Evolutionary conservation across 2,888 invertebrate genomes (phyloP).

Genomic region (Ectobius pallidus): DNA sequence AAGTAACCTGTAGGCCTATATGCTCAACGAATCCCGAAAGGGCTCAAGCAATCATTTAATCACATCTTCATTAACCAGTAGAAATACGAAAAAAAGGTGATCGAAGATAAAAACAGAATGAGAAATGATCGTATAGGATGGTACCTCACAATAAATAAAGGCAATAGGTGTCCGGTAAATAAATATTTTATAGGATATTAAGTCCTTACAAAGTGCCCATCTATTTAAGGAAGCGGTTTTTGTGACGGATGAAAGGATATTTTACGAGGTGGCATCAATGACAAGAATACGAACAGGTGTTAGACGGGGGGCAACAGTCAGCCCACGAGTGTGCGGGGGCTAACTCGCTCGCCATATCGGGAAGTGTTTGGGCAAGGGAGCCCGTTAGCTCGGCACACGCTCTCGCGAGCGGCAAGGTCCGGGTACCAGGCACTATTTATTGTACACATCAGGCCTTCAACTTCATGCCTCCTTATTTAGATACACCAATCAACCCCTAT

Average conservation of each 20-base stretch:
- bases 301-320: not conserved
- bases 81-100: too few relatives aligned
- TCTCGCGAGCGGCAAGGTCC: not conserved
- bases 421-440: not conserved
- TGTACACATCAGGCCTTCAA: not conserved
- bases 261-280: slow-evolving; percentile 9
- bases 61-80: too few relatives aligned
- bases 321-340: not conserved
- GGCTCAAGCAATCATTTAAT: too few relatives aligned
- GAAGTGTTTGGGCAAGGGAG: not conserved
- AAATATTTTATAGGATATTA: too few relatives aligned
- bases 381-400: not conserved
- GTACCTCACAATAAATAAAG: too few relatives aligned
- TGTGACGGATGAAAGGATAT: not conserved
- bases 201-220: too few relatives aligned
- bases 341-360: not conserved
- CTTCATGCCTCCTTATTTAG: not conserved
- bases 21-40: too few relatives aligned
- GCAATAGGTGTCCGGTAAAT: too few relatives aligned
- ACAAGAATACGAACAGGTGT: not conserved
- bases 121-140: too few relatives aligned
- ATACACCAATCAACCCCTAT: not conserved
- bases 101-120: too few relatives aligned
- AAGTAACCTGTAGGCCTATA: too few relatives aligned
- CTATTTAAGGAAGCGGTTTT: slow-evolving; percentile 1